Percentiles rank a stretch among this genome's conserved stretches.
Evolutionary conservation across 92 coral and sea anemone species (phyloP).

Genomic region (Zoanthus solanderi): DNA sequence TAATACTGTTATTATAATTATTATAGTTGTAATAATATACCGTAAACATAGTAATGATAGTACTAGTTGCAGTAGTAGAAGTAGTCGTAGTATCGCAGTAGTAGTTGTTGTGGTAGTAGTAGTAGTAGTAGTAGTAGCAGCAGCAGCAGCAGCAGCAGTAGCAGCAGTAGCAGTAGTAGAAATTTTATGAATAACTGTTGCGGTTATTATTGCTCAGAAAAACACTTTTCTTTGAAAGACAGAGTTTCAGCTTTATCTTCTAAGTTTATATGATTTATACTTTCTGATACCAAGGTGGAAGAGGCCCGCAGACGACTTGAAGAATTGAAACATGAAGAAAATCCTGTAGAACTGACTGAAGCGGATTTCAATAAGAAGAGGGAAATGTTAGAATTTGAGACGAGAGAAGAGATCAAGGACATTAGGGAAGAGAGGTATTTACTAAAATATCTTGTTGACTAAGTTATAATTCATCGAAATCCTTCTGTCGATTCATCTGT

Average conservation of each 20-base stretch:
- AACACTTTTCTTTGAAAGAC: not conserved
- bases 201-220: not conserved
- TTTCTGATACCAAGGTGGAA: slow-evolving; percentile 64
- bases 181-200: not conserved
- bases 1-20: too few species aligned
- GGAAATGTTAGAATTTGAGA: slow-evolving; percentile 91
- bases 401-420: slow-evolving; percentile 95
- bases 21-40: too few species aligned
- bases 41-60: too few species aligned
- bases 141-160: not conserved
- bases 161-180: not conserved
- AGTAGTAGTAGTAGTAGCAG: not conserved
- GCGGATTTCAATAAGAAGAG: slow-evolving; percentile 95
- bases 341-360: slow-evolving; percentile 86
- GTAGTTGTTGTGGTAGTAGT: too few species aligned
- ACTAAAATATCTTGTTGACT: not conserved
- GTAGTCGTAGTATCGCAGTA: not conserved
- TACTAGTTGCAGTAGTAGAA: not conserved
- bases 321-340: slow-evolving; percentile 90
- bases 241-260: not conserved
- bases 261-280: not conserved
- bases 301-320: slow-evolving; percentile 93
- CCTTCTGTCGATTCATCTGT: not conserved
- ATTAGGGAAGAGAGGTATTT: slow-evolving; percentile 86
- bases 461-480: not conserved